Percentiles rank a stretch among this genome's conserved stretches.
phyloP scores from a whole-genome alignment of 2,113 vertebrate species.

The Prionailurus bengalensis region DNA sequence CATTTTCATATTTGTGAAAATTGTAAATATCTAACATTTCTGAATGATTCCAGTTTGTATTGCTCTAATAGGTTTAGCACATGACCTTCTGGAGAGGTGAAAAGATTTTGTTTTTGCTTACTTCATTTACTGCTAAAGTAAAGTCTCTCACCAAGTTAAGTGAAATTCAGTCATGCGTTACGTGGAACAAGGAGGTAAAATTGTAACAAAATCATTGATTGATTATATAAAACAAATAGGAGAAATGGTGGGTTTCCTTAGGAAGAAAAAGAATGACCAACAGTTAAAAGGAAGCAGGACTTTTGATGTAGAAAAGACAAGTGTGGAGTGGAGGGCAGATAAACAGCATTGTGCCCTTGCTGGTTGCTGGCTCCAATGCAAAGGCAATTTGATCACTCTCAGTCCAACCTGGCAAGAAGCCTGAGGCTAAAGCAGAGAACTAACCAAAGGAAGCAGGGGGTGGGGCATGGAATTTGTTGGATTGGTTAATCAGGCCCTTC shows the following conservation, averaged over 20 bases:
- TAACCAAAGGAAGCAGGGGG: slow-evolving; percentile 45
- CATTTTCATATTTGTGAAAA: not conserved
- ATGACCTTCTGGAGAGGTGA: not conserved
- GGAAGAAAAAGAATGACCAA: not conserved
- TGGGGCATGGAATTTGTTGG: slow-evolving; percentile 68
- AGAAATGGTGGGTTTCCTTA: not conserved
- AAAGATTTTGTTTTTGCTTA: not conserved
- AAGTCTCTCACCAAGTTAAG: not conserved
- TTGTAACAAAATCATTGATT: not conserved
- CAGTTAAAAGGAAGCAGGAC: slow-evolving; percentile 39
- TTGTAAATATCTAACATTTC: not conserved
- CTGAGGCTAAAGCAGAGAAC: slow-evolving; percentile 50
- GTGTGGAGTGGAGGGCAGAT: not conserved
- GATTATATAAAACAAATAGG: slow-evolving; percentile 5
- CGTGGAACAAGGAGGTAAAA: not conserved
- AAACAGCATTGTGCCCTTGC: slow-evolving; percentile 20
- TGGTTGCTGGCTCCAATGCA: not conserved
- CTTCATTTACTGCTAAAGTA: not conserved
- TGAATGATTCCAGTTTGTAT: not conserved
- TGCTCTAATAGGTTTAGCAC: not conserved
- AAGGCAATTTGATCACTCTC: slow-evolving; percentile 59
- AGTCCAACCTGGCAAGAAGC: slow-evolving; percentile 65
- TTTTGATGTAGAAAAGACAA: slow-evolving; percentile 52
- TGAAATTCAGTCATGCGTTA: not conserved
- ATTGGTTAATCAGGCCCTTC: slow-evolving; percentile 77